Conservation (phyloP, 2,888 invertebrate genomes). For the Tipula helvola region DNA sequence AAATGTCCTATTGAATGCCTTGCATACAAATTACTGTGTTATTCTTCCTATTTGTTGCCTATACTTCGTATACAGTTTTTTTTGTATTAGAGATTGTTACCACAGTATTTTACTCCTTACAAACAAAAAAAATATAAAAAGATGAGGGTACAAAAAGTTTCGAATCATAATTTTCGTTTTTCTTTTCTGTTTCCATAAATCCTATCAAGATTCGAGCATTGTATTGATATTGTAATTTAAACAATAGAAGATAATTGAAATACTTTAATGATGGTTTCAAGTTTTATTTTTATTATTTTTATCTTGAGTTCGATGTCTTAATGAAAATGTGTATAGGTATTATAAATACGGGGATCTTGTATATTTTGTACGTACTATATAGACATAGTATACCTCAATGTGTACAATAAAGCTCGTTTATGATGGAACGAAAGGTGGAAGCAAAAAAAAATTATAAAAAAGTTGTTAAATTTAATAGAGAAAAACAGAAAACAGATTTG, state of each 20-base stretch:
- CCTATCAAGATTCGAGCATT: neutral
- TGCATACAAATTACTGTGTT: neutral
- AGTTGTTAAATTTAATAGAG: neutral
- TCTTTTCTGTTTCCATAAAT: neutral
- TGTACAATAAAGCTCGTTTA: neutral
- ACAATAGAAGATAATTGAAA: neutral
- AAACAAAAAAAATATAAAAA: neutral
- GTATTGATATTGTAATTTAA: conserved; percentile 4
- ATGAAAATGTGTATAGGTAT: neutral
- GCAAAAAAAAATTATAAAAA: neutral
- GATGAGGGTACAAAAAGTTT: neutral
- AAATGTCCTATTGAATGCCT: neutral
- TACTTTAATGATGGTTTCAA: conserved; percentile 4
- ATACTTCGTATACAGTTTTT: neutral
- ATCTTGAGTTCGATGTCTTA: neutral
- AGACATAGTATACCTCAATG: neutral
- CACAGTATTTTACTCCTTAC: neutral
- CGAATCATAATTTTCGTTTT: neutral
- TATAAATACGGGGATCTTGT: neutral
- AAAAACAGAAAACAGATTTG: neutral
- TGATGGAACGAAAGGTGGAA: neutral
- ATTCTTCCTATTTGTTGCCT: neutral
- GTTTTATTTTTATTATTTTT: neutral
- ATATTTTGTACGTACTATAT: neutral
- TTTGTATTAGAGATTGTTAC: neutral